phyloP scores from a whole-genome alignment of 1,140 invertebrate species.

The Phortica variegata region DNA sequence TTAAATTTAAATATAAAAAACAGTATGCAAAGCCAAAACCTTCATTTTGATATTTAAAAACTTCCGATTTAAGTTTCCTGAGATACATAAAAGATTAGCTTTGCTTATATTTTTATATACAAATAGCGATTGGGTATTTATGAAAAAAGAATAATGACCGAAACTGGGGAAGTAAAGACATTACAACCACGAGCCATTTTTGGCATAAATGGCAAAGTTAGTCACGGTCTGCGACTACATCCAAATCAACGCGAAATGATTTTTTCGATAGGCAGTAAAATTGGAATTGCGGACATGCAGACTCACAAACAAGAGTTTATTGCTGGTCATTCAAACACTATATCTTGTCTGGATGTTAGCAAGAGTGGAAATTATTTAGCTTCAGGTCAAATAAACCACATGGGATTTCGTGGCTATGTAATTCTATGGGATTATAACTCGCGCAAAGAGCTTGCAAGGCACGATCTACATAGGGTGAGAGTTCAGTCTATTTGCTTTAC shows the following conservation, averaged over 20 bases:
- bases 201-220: constrained; percentile 71
- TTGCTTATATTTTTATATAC: too few species aligned
- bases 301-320: constrained; percentile 76
- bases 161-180: constrained; percentile 32
- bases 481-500: constrained; percentile 83
- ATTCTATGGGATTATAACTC: constrained; percentile 84
- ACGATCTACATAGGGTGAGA: constrained; percentile 82
- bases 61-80: too few species aligned
- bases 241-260: constrained; percentile 74
- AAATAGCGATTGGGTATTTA: too few species aligned
- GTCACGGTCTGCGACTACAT: constrained; percentile 73
- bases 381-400: constrained; percentile 86
- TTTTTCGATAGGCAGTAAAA: constrained; percentile 82
- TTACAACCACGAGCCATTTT: constrained; percentile 68
- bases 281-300: constrained; percentile 74
- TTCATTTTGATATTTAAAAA: too few species aligned
- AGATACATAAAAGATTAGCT: too few species aligned
- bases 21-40: too few species aligned
- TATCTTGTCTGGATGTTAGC: constrained; percentile 80
- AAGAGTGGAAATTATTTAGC: constrained; percentile 74
- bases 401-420: constrained; percentile 84
- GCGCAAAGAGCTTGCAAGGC: constrained; percentile 63
- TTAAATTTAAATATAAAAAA: too few species aligned
- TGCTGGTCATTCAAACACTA: constrained; percentile 79
- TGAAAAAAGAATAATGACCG: constrained; percentile 12